phyloP scores from a whole-genome alignment of 2,797 vertebrate species.

The Remorina albescens region DNA sequence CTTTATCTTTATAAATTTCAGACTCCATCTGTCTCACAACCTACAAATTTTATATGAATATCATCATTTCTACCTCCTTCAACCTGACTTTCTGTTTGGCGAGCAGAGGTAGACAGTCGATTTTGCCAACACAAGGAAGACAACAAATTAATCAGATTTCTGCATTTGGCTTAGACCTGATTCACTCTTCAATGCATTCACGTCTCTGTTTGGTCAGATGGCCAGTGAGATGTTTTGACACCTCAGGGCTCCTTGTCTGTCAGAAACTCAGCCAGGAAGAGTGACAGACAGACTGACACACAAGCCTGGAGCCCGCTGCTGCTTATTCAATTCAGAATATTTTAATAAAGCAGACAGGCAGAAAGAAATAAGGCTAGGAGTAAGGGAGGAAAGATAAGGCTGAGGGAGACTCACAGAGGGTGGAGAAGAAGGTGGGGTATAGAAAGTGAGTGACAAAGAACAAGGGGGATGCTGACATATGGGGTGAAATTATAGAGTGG shows the following conservation, averaged over 20 bases:
- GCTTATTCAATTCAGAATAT: slow-evolving; percentile 81
- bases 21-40: slow-evolving; percentile 11
- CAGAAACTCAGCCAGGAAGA: slow-evolving; percentile 68
- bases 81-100: slow-evolving; percentile 19
- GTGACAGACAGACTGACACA: slow-evolving; percentile 68
- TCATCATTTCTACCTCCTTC: slow-evolving; percentile 16
- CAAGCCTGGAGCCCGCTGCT: slow-evolving; percentile 65
- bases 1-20: slow-evolving; percentile 2
- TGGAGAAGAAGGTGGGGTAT: slow-evolving; percentile 71
- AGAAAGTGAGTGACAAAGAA: slow-evolving; percentile 80
- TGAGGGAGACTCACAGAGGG: slow-evolving; percentile 63
- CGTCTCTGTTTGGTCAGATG: slow-evolving; percentile 62
- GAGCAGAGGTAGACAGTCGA: background rate
- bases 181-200: slow-evolving; percentile 47
- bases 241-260: slow-evolving; percentile 67
- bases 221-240: slow-evolving; percentile 66
- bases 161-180: slow-evolving; percentile 31
- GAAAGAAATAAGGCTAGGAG: slow-evolving; percentile 69
- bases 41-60: slow-evolving; percentile 13
- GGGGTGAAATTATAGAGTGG: slow-evolving; percentile 79
- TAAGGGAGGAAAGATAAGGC: slow-evolving; percentile 71
- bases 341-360: slow-evolving; percentile 82
- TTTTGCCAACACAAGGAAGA: slow-evolving; percentile 30
- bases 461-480: slow-evolving; percentile 82
- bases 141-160: slow-evolving; percentile 39